Percentiles rank a stretch among this genome's conserved stretches.
These are phyloP conservation scores for Pycnonotus jocosus DNA, from an alignment of 2,113 vertebrate genomes.

Conservation along the genomic window DNA sequence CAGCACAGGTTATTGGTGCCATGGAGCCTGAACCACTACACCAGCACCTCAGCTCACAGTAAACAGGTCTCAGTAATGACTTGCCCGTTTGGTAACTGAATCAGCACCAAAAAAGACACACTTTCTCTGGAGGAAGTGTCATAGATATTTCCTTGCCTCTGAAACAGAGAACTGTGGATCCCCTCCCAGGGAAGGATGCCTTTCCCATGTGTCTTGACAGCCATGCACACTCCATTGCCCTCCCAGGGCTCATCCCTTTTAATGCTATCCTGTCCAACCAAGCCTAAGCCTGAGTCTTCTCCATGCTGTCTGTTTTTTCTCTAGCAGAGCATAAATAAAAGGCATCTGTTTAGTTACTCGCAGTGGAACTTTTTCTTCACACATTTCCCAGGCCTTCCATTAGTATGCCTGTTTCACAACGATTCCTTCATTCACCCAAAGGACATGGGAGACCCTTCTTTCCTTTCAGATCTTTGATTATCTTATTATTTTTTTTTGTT, in stretches of 20 bases:
- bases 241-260: neutral
- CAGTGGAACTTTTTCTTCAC: neutral
- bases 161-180: neutral
- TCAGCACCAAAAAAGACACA: neutral
- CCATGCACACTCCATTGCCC: neutral
- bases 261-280: neutral
- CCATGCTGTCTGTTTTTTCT: neutral
- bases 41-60: neutral
- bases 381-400: neutral
- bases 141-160: neutral
- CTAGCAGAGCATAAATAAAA: neutral
- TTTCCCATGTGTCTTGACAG: accelerated
- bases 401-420: neutral
- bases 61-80: neutral
- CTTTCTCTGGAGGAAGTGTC: neutral
- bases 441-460: neutral
- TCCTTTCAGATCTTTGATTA: neutral
- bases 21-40: neutral
- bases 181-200: neutral
- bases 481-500: neutral
- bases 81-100: neutral
- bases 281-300: neutral
- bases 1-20: neutral
- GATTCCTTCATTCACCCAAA: neutral
- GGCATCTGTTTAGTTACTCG: neutral